Evolutionary conservation across 2,113 vertebrate species (phyloP), one percentile per base, ranked within the genome.

Genomic region (Bostrychus sinensis): DNA sequence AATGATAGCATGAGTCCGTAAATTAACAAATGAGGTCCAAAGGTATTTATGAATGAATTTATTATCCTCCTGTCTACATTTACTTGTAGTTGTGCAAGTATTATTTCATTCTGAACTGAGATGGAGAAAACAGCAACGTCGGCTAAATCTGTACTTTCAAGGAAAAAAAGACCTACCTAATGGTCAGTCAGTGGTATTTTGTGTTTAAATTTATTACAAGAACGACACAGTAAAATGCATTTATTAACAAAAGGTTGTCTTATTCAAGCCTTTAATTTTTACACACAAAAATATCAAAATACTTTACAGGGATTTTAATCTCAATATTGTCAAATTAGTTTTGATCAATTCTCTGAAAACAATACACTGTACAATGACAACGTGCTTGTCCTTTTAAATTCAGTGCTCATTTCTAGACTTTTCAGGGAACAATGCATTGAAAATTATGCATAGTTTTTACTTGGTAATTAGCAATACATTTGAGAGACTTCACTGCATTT

Each of bases 241-340:
- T 92, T 91, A 91, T 90, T 91, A 80, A 89, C 88, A 80, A 89
- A 89, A 86, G 80, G 70, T 80, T 51, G 66, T 84, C 80, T 86
- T 85, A 83, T 84, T 86, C 55, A 56, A 19, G 81, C 55, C 50
- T 86, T 89, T 89, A 84, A 82, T 89, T 83, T 84, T 88, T 89
- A 88, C 86, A 85, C 87, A 89, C 86, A 92, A 90, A 91, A 92
- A 89, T 92, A 92, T 92, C 89, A 91, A 91, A 91, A 91, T 91
- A 89, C 88, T 91, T 91, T 90, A 88, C 88, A 89, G 88, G 87
- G 86, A 45, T 84, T 88, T 88, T 82, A 75, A 90, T 91, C 86
- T 87, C 57, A 89, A 91, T 90, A 89, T 83, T 55, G 81, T 86
- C 84, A 86, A 92, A 89, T 89, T 87, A 6, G 61, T 74, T 71